Evolutionary conservation across 2,888 invertebrate genomes (phyloP).

Genomic region (Ganaspis brasiliensis): DNA sequence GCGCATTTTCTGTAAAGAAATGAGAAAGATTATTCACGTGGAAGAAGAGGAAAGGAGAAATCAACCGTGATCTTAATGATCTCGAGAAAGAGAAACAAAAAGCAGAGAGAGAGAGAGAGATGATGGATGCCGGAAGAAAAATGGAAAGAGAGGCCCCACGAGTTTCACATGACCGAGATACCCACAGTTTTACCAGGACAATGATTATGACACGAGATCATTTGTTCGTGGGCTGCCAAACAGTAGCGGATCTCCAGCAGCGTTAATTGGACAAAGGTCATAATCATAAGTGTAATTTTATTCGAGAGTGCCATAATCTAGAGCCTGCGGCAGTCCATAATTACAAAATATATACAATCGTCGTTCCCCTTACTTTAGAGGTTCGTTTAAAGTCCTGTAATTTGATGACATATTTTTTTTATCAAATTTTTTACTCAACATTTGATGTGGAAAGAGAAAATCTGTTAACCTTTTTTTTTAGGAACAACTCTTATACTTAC

Average conservation of each 20-base stretch:
- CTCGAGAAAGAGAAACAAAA: slow-evolving; percentile 32
- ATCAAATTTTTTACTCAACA: no score
- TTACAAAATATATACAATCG: not conserved
- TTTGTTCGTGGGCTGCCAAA: slow-evolving; percentile 66
- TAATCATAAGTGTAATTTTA: slow-evolving; percentile 73
- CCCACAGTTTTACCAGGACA: slow-evolving; percentile 55
- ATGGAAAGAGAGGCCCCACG: slow-evolving; percentile 20
- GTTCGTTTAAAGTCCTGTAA: no score
- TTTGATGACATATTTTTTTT: not conserved
- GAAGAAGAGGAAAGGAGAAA: slow-evolving; percentile 15
- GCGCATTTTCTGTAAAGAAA: slow-evolving; percentile 2
- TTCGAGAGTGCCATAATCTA: slow-evolving; percentile 20
- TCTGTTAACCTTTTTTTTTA: no score
- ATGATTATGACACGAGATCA: slow-evolving; percentile 69
- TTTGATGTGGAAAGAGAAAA: no score
- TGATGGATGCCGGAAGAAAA: not conserved
- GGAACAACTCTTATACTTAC: no score
- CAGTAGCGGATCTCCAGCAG: slow-evolving; percentile 38
- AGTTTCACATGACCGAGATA: slow-evolving; percentile 47
- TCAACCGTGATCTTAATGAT: slow-evolving; percentile 43
- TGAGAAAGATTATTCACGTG: slow-evolving; percentile 1
- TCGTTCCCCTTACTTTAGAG: not conserved
- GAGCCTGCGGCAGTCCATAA: not conserved
- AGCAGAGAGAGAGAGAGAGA: slow-evolving; percentile 25
- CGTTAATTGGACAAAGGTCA: slow-evolving; percentile 75